Percentiles rank a stretch among this genome's conserved stretches.
Conservation (phyloP, 2,113 vertebrate genomes). For the Rhea pennata region DNA sequence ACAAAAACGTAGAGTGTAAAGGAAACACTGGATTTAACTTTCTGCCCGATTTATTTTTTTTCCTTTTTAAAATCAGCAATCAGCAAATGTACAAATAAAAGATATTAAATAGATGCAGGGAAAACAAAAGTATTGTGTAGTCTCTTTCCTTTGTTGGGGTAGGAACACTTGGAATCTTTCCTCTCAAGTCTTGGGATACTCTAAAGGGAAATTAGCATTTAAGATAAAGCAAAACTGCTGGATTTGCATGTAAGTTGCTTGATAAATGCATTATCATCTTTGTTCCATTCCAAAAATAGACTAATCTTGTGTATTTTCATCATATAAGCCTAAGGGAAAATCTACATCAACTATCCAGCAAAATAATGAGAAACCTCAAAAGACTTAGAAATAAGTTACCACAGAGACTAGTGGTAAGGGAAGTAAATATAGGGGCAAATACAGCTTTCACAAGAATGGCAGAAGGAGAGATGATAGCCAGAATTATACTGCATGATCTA, state of each 20-base stretch:
- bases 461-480: neutral
- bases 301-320: neutral
- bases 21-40: neutral
- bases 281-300: neutral
- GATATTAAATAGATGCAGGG: neutral
- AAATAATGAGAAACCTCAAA: neutral
- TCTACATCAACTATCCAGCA: neutral
- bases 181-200: neutral
- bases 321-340: neutral
- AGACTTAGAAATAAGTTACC: neutral
- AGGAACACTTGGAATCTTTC: neutral
- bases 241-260: neutral
- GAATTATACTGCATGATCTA: neutral
- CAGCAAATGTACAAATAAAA: neutral
- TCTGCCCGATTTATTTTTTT: neutral
- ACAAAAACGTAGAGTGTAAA: neutral
- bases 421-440: neutral
- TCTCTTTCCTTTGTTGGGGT: neutral
- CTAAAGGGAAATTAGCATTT: neutral
- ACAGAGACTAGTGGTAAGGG: neutral
- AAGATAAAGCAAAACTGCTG: neutral
- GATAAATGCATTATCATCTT: constrained; percentile 13
- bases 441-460: neutral
- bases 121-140: neutral
- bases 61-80: neutral